Percentiles rank a stretch among this genome's conserved stretches.
phyloP scores from a whole-genome alignment of 2,888 invertebrate species.

The Platynereis dumerilii region DNA sequence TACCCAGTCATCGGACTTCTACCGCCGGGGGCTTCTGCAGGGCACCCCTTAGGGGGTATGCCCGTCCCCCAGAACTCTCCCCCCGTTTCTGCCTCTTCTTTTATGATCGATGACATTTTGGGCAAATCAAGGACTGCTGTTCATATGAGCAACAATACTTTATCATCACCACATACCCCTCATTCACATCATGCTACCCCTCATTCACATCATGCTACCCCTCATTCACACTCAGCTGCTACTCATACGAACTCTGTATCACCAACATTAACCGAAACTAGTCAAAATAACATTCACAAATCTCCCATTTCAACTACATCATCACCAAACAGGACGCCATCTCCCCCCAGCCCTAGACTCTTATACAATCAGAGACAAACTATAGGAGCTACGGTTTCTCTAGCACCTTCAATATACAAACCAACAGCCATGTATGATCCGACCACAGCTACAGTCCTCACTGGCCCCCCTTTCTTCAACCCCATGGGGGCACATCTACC shows the following conservation, averaged over 20 bases:
- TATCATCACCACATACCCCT: not conserved
- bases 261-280: not conserved
- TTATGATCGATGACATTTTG: conserved; percentile 5
- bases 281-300: not conserved
- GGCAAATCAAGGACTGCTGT: not conserved
- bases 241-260: not conserved
- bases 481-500: not conserved
- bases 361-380: not conserved
- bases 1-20: too few species aligned
- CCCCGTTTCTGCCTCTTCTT: not conserved
- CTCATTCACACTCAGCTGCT: not conserved
- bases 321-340: not conserved
- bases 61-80: too few species aligned
- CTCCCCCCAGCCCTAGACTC: not conserved
- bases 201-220: not conserved
- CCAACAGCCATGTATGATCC: conserved; percentile 10
- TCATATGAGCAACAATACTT: too few species aligned
- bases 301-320: not conserved
- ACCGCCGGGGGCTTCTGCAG: too few species aligned
- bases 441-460: conserved; percentile 1
- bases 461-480: not conserved
- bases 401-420: not conserved
- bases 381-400: not conserved
- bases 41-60: too few species aligned
- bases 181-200: not conserved